These are phyloP conservation scores for Hoplodrina ambigua DNA, from an alignment of 2,888 invertebrate genomes.

Conservation along the genomic window DNA sequence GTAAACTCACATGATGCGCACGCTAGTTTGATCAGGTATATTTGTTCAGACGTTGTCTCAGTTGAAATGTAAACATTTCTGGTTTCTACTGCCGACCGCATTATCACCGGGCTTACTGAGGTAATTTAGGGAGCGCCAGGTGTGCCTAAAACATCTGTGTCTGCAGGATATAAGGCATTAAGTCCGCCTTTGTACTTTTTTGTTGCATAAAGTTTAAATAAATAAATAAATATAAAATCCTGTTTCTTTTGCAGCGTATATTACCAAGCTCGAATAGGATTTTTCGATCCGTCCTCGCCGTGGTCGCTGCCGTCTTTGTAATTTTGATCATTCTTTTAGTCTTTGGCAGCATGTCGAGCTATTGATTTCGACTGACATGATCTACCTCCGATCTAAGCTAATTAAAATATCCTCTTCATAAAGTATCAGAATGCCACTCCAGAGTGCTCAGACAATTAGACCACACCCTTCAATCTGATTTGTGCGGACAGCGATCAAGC, in stretches of 20 bases:
- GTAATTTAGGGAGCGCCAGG: not conserved
- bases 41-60: slow-evolving; percentile 50
- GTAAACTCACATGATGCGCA: slow-evolving; percentile 45
- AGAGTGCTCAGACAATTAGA: not conserved
- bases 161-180: too few relatives aligned
- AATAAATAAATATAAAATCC: too few relatives aligned
- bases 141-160: too few relatives aligned
- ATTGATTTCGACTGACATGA: not conserved
- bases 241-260: not conserved
- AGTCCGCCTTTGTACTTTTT: too few relatives aligned
- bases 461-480: slow-evolving; percentile 5
- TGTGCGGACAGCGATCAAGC: not conserved
- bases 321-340: not conserved
- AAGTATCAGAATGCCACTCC: too few relatives aligned
- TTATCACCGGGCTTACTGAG: slow-evolving; percentile 7
- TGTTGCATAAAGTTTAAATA: too few relatives aligned
- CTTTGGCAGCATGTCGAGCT: not conserved
- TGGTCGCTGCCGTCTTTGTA: too few relatives aligned
- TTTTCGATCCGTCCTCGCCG: too few relatives aligned
- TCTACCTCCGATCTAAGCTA: too few relatives aligned
- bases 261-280: not conserved
- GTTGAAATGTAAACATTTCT: slow-evolving; percentile 50
- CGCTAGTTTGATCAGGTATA: slow-evolving; percentile 48
- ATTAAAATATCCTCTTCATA: too few relatives aligned
- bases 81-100: slow-evolving; percentile 22